Base-by-base conservation (phyloP, 2,888 invertebrate genomes). In the Trichopria drosophilae region DNA sequence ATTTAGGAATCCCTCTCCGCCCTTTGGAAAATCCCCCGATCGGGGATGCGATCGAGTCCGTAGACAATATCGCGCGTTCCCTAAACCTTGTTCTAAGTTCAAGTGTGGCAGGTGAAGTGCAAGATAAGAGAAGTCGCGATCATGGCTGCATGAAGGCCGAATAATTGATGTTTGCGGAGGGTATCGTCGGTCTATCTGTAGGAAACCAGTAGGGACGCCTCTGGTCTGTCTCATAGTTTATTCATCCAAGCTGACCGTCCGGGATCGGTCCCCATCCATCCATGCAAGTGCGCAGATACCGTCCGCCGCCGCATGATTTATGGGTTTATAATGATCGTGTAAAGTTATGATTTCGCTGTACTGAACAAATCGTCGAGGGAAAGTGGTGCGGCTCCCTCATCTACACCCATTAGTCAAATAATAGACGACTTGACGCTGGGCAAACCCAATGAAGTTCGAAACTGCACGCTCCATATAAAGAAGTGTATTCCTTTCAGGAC, bases 161-260 rank as follows among this genome's bases (percentile, higher is more conserved):
- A 73, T 73, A 71, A 73, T 74, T 73, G 66, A 73, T 72, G 64
- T 53, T 50, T 51, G 53, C 52, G 58, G 55, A 62, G 63, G 61
- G 62, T 67, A 64, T 68, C 63, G 64, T 55, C 55, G 61, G 55
- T 57, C 53, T 55, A 54, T 54, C 48, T 43, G 53, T 55, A 57
- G 57, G 55, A 63, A 60, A 62, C 52, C 51, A 55, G 53, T 57
- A 60, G 59, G 62, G 66, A 58, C 60, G 41, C 58, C 58, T 57
- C 53, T 61, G 61, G 58, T 59, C 64, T 62, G 66, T 61, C 69
- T 68, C 70, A 74, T 74, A 67, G 69, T 72, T 74, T 70, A 73
- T 74, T 74, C 72, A 73, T 57, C 62, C 57, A 60, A 61, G 62
- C 29, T 34, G 40, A 45, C 35, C 35, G 28, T 45, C 15, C 39